Base-by-base conservation (phyloP, 1,140 invertebrate genomes). In the Battus philenor region DNA sequence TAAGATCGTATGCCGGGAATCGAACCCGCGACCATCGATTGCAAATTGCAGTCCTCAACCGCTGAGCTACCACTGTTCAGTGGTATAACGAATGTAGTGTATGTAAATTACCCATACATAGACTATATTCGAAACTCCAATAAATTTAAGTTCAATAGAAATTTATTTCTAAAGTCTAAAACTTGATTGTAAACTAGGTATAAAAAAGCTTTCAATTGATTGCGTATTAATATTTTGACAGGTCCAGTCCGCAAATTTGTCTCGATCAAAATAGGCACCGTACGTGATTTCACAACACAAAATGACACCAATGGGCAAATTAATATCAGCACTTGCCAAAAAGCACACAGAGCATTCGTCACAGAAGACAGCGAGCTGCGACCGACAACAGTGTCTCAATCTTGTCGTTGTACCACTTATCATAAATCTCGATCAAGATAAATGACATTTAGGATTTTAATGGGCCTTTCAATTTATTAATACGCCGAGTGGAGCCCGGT, bases 391-490 rank as follows among this genome's bases (percentile, higher is more conserved):
- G 67, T 61, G 59, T 69, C 75, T 79, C 70, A 72, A 76, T 76
- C 72, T 59, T 57, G 68, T 68, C 54, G 50, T 48, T 51, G 22
- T 36, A 59, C 67, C 58, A 68, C 62, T 75, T 75, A 78, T 81
- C 77, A 81, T 77, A 78, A 75, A 77, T 78, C 77, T 78, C 44
- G 50, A 77, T 78, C 77, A 75, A 71, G 70, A 78, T 81, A 74
- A 74, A 66, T 59, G 67, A 74, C 72, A 70, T 74, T 74, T 78
- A 71, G 65, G 65, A 63, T 62, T 73, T 68, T 81, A 81, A 81
- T 78, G 72, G 60, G 44, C 46, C 58, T 61, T 61, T 69, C 64
- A 62, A 72, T 68, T 70, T 81, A 78, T 79, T 77, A 75, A 75
- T 72, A 68, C 47, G 45, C 59, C 53, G 4, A 7, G n/a, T n/a